phyloP scores from a whole-genome alignment of 2,797 vertebrate species.

The Microctenopoma stevenorrisi region DNA sequence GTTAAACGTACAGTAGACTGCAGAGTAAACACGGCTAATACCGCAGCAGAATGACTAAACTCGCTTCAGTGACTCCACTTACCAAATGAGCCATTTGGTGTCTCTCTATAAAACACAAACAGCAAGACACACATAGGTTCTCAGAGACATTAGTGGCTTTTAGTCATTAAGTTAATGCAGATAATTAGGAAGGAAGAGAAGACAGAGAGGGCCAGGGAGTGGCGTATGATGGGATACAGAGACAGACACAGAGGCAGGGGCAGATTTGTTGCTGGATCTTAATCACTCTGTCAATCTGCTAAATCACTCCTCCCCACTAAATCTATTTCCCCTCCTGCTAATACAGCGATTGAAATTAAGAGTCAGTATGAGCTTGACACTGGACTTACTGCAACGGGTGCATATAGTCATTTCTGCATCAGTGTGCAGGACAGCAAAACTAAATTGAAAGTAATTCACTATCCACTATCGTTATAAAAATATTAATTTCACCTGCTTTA shows the following conservation, averaged over 20 bases:
- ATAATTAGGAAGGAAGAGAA: constrained; percentile 64
- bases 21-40: constrained; percentile 1
- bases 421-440: background rate
- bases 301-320: constrained; percentile 35
- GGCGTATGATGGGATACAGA: constrained; percentile 47
- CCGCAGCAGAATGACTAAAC: constrained; percentile 12
- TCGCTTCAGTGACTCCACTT: constrained; percentile 26
- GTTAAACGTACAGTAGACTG: background rate
- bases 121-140: constrained; percentile 29
- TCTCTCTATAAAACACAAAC: constrained; percentile 14
- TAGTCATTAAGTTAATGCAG: constrained; percentile 72
- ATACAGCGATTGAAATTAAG: constrained; percentile 40
- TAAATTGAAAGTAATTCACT: too few relatives aligned
- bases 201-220: constrained; percentile 41
- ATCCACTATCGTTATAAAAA: background rate
- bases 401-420: constrained; percentile 6
- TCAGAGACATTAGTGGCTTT: constrained; percentile 38
- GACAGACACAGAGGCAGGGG: constrained; percentile 43
- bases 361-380: constrained; percentile 14
- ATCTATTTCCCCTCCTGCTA: constrained; percentile 28
- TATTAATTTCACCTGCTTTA: constrained; percentile 21
- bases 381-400: constrained; percentile 5
- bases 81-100: constrained; percentile 12
- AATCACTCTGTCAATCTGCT: constrained; percentile 56
- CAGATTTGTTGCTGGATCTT: constrained; percentile 58